Conservation (phyloP, 2,888 invertebrate species). For the Ariolimax columbianus region DNA sequence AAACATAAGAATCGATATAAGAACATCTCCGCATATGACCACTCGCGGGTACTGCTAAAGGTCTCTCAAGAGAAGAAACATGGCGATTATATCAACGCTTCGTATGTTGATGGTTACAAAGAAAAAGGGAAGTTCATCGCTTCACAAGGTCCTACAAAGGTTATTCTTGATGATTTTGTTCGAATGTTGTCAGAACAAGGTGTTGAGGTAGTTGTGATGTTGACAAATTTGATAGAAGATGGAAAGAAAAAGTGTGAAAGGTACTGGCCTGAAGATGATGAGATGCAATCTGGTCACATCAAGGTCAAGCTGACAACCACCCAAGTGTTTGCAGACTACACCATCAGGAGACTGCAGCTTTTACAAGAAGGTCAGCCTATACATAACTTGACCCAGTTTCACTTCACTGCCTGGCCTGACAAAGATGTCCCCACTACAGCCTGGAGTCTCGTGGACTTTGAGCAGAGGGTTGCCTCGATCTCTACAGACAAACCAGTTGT, state of each 20-base stretch:
- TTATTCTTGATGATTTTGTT: neutral
- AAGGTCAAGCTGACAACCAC: slow-evolving; percentile 9
- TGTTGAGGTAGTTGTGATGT: neutral
- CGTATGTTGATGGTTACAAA: neutral
- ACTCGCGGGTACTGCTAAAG: neutral
- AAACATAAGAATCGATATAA: slow-evolving; percentile 17
- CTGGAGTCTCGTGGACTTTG: slow-evolving; percentile 2
- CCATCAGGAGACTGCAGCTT: slow-evolving; percentile 14
- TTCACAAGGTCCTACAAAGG: slow-evolving; percentile 11
- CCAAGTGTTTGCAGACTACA: slow-evolving; percentile 21
- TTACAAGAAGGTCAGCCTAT: neutral
- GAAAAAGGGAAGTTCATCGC: neutral
- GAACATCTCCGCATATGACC: slow-evolving; percentile 13
- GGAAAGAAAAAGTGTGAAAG: slow-evolving; percentile 12
- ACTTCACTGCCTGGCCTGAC: slow-evolving; percentile 18
- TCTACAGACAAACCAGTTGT: slow-evolving; percentile 3
- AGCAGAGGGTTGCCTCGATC: neutral
- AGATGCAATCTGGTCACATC: neutral
- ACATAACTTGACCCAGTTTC: neutral
- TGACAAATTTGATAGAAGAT: neutral
- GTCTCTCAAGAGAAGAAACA: neutral
- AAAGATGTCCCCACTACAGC: slow-evolving; percentile 20
- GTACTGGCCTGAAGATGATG: slow-evolving; percentile 18
- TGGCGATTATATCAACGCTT: slow-evolving; percentile 9
- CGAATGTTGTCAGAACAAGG: slow-evolving; percentile 3